Base-by-base conservation (phyloP, 2,797 vertebrate species). In the Avahi laniger region DNA sequence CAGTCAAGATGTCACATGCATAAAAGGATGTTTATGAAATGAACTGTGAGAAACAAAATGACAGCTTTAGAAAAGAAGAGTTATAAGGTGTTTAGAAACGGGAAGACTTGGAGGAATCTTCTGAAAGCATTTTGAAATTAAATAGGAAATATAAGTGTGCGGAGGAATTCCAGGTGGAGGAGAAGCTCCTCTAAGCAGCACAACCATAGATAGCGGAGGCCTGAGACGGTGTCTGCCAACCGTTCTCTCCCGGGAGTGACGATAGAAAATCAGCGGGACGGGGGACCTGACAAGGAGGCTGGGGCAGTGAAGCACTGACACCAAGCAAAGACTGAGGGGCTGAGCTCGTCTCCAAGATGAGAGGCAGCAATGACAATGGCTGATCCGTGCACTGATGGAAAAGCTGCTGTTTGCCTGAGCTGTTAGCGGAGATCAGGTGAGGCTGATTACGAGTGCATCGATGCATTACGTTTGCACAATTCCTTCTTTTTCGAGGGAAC, bases 371-470 rank as follows among this genome's bases (percentile, higher is more conserved):
- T 13, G 7, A 3, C 5, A 28, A 20, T 5, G 50, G 35, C 13
- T 46, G 82, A 22, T 22, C 7, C 73, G 35, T 1, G 13, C 12
- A 1, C 4, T 1, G 35, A 59, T 2, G n/a, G 61, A 18, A 67
- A 54, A 38, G 91, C 18, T 4, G 30, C 3, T 0, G 28, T 6
- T 4, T 38, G 20, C 33, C 33, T 0, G 11, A 17, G 59, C 41
- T 30, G 1, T 26, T 1, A 0, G 33, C 0, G 38, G 30, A 2
- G 4, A 46, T 0, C 15, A 26, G 0, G 2, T 5, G n/a, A 30
- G 4, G 2, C 24, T 1, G 30, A 20, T 1, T 0, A 22, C 48
- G 20, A 11, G 13, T 0, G 2, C 14, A 10, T 0, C 4, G 4
- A 30, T 0, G 52, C 0, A 0, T 4, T 15, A 9, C 0, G 2